phyloP scores from a whole-genome alignment of 2,888 invertebrate species.

The Teleiodes luculella region DNA sequence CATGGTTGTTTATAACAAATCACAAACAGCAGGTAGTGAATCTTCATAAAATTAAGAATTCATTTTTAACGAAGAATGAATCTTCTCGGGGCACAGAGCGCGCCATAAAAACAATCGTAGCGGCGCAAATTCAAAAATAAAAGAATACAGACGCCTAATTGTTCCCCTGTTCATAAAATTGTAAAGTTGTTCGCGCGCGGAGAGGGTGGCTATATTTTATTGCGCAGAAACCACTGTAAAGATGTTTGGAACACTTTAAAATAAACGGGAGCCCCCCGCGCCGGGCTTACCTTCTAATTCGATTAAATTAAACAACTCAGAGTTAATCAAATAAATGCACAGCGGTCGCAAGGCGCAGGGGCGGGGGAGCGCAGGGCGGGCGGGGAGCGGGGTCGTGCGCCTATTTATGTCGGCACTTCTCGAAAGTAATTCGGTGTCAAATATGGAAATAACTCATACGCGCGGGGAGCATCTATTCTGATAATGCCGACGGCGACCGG shows the following conservation, averaged over 20 bases:
- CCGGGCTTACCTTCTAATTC: constrained; percentile 73
- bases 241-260: constrained; percentile 75
- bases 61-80: constrained; percentile 73
- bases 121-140: constrained; percentile 66
- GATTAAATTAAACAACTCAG: constrained; percentile 79
- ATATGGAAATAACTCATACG: constrained; percentile 79
- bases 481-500: constrained; percentile 75
- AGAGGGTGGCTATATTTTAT: constrained; percentile 75
- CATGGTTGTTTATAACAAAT: constrained; percentile 36
- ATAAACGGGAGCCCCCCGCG: constrained; percentile 54
- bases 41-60: constrained; percentile 76
- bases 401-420: constrained; percentile 78
- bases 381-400: constrained; percentile 30
- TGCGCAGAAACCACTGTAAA: constrained; percentile 76
- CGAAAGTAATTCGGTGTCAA: constrained; percentile 79
- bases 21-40: constrained; percentile 55
- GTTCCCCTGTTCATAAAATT: constrained; percentile 78
- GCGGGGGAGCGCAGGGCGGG: constrained; percentile 26
- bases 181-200: constrained; percentile 71
- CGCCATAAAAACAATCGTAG: constrained; percentile 70
- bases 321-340: constrained; percentile 80
- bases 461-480: constrained; percentile 74
- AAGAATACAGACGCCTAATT: constrained; percentile 74
- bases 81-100: constrained; percentile 49
- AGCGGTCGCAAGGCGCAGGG: constrained; percentile 51